Evolutionary conservation across 2,797 vertebrate species (phyloP).

Genomic region (Pipistrellus pipistrellus): DNA sequence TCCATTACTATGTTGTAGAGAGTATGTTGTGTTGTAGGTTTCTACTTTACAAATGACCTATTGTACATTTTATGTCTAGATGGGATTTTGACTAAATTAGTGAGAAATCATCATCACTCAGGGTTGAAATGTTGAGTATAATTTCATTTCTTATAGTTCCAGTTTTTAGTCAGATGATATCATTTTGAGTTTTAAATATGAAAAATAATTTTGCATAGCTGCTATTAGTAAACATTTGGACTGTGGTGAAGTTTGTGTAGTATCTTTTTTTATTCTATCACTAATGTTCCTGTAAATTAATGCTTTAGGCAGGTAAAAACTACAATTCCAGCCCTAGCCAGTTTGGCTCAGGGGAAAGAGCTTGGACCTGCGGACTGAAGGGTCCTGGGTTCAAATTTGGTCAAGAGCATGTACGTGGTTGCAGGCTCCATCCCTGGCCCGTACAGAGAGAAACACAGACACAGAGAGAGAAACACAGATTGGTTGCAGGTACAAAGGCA

Average conservation of each 20-base stretch:
- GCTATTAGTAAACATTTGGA: neutral
- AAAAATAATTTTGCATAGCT: neutral
- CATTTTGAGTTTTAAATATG: conserved; percentile 11
- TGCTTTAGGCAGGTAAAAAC: neutral
- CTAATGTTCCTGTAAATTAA: neutral
- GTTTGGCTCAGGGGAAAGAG: no score
- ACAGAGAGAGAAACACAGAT: no score
- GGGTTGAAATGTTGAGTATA: neutral
- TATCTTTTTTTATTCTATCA: neutral
- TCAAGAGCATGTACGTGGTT: no score
- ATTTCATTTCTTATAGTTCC: neutral
- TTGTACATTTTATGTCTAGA: neutral
- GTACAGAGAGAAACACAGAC: no score
- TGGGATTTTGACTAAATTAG: neutral
- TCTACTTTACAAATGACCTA: neutral
- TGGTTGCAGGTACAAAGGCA: no score
- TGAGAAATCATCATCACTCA: neutral
- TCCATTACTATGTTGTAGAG: neutral
- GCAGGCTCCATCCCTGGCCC: no score
- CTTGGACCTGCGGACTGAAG: no score
- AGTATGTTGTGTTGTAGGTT: neutral
- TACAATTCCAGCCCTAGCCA: neutral
- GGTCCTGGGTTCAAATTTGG: no score
- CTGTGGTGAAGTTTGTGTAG: neutral
- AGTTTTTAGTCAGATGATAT: neutral